Evolutionary conservation across 2,888 invertebrate genomes (phyloP), one percentile per base, ranked within the genome.

Genomic region (Pyrocoelia pectoralis): DNA sequence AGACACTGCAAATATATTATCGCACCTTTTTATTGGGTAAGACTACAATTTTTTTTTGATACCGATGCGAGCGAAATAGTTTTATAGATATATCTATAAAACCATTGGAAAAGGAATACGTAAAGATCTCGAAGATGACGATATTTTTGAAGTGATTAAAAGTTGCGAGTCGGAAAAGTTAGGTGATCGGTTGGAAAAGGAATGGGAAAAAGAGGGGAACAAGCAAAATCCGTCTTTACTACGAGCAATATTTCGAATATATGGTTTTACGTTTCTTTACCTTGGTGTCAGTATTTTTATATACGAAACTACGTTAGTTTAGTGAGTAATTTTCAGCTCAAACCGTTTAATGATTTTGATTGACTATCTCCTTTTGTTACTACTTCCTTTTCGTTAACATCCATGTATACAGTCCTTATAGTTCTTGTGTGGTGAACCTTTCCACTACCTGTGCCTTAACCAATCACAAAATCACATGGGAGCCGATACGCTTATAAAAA

Each of bases 11-110:
- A 89, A 86, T 76, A 70, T 83, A 12, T 70, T 90, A 19, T 89
- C 90, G 4, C 83, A 86, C 67, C 79, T 87, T 72, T 85, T 85
- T 63, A 90, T 85, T 78, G 86, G 88, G 90, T 91, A 79, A 84
- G 86, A 6, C 24, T 83, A 49, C 4, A 48, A 2, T 2, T 19
- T n/a, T 6, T 6, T 33, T 10, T 6, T 33, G 2, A n/a, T 2
- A n/a, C n/a, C 8, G 33, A 10, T 2, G n/a, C 9, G 33, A 33
- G 2, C 2, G n/a, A 33, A 33, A 10, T 2, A 33, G 8, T 33
- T n/a, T 9, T 19, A 24, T 19, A 61, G 61, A 18, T 61, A 56
- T 61, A 38, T 52, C 1, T 56, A 52, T 15, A 56, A 56, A 43
- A 61, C 61, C 12, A 51, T 61, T 72, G 85, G 85, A 76, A 83